A percentile compares a stretch with the other conserved stretches of the same genome.
phyloP scores from a whole-genome alignment of 2,888 invertebrate species.

The Plemyria rubiginata region DNA sequence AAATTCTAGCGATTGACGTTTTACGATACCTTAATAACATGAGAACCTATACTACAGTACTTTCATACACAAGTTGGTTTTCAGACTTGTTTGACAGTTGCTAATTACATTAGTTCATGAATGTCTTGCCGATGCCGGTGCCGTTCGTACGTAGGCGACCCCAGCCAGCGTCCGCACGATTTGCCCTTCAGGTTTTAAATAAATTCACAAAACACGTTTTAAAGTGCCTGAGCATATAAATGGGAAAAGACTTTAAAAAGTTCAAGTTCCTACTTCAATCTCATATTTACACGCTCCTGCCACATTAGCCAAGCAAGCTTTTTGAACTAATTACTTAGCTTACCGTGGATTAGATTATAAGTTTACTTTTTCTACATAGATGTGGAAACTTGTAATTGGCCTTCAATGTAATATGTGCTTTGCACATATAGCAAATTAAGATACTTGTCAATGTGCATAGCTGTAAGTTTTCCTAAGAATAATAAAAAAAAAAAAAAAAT shows the following conservation, averaged over 20 bases:
- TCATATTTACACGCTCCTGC: slow-evolving; percentile 36
- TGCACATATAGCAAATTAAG: no score
- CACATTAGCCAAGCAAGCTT: slow-evolving; percentile 38
- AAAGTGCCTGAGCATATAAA: slow-evolving; percentile 7
- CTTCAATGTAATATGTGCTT: no score
- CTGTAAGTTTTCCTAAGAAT: no score
- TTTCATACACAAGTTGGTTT: slow-evolving; percentile 44
- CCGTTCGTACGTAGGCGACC: not conserved
- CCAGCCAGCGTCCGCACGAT: slow-evolving; percentile 37
- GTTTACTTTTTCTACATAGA: no score
- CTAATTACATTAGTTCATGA: slow-evolving; percentile 52
- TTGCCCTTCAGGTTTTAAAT: slow-evolving; percentile 41
- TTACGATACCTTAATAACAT: slow-evolving; percentile 34
- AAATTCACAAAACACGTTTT: slow-evolving; percentile 46
- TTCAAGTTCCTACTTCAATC: slow-evolving; percentile 31
- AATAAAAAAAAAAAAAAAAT: no score
- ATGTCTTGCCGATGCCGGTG: slow-evolving; percentile 31
- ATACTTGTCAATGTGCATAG: no score
- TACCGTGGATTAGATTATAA: slow-evolving; percentile 28
- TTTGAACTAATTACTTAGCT: slow-evolving; percentile 36
- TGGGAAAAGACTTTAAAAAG: slow-evolving; percentile 27
- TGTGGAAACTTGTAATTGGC: no score
- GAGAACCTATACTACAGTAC: slow-evolving; percentile 37
- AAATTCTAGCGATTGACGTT: slow-evolving; percentile 28
- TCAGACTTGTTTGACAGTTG: slow-evolving; percentile 52